Percentiles rank a stretch among this genome's conserved stretches.
Evolutionary conservation across 2,797 vertebrate species (phyloP).

Genomic region (Alauda arvensis): DNA sequence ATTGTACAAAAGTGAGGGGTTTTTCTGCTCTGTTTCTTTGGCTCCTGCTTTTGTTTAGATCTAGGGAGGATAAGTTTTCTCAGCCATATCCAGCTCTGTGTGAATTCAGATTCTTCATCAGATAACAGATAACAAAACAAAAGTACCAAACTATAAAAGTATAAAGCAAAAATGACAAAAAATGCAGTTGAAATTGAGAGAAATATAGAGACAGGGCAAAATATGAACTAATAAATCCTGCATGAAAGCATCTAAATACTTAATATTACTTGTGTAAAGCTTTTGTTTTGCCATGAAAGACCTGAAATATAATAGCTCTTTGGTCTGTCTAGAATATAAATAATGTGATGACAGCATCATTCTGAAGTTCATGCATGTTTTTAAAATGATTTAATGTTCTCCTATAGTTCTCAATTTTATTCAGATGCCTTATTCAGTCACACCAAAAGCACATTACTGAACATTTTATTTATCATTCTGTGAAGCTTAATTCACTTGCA

Average conservation of each 20-base stretch:
- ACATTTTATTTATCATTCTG: slow-evolving; percentile 6
- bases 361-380: slow-evolving; percentile 30
- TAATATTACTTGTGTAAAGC: slow-evolving; percentile 23
- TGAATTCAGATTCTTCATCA: neutral
- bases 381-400: slow-evolving; percentile 33
- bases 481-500: slow-evolving; percentile 5
- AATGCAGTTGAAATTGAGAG: neutral
- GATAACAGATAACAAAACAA: neutral
- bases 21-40: neutral
- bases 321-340: slow-evolving; percentile 9
- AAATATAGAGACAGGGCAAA: neutral
- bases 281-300: slow-evolving; percentile 34
- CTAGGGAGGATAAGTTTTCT: neutral
- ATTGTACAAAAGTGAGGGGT: accelerated
- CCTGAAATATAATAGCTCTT: slow-evolving; percentile 26
- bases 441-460: slow-evolving; percentile 21
- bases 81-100: neutral
- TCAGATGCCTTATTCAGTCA: slow-evolving; percentile 7
- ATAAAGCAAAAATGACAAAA: neutral
- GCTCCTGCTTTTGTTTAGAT: neutral
- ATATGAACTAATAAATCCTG: slow-evolving; percentile 29
- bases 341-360: slow-evolving; percentile 19
- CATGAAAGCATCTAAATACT: slow-evolving; percentile 32
- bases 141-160: neutral
- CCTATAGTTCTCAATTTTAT: slow-evolving; percentile 13